Evolutionary conservation across 2,797 vertebrate genomes (phyloP).

Genomic region (Myiotriccus ornatus): DNA sequence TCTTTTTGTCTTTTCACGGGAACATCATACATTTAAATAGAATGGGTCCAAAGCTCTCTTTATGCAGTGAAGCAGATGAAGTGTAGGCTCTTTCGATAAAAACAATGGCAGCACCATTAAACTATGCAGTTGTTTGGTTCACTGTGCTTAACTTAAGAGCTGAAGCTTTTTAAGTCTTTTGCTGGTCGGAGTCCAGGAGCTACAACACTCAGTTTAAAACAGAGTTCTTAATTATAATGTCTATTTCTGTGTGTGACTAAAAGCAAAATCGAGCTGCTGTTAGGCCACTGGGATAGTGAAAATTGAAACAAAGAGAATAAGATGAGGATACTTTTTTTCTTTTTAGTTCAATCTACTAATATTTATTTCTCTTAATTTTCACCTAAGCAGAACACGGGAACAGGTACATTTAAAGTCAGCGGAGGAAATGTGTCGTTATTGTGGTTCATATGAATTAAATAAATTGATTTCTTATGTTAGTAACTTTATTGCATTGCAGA

Average conservation of each 20-base stretch:
- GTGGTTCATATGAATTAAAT: not conserved
- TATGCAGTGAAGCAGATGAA: not conserved
- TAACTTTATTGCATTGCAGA: not conserved
- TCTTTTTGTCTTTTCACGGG: not conserved
- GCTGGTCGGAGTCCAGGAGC: not conserved
- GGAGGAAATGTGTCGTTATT: not conserved
- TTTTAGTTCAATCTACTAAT: not conserved
- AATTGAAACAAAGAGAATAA: not conserved
- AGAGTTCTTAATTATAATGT: not conserved
- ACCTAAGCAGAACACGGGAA: not conserved
- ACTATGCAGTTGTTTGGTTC: not conserved
- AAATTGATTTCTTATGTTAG: not conserved
- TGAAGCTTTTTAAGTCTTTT: not conserved
- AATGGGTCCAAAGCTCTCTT: not conserved
- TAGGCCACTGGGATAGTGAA: not conserved
- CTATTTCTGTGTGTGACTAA: not conserved
- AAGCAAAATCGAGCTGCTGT: not conserved
- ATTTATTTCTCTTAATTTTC: not conserved
- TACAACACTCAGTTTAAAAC: not conserved
- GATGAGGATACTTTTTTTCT: not conserved
- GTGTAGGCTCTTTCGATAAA: constrained; percentile 4
- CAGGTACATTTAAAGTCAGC: not conserved
- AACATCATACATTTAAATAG: not conserved
- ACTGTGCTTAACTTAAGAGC: not conserved
- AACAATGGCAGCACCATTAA: constrained; percentile 4